phyloP scores from a whole-genome alignment of 1,140 invertebrate species.

The Melipona quadrifasciata region DNA sequence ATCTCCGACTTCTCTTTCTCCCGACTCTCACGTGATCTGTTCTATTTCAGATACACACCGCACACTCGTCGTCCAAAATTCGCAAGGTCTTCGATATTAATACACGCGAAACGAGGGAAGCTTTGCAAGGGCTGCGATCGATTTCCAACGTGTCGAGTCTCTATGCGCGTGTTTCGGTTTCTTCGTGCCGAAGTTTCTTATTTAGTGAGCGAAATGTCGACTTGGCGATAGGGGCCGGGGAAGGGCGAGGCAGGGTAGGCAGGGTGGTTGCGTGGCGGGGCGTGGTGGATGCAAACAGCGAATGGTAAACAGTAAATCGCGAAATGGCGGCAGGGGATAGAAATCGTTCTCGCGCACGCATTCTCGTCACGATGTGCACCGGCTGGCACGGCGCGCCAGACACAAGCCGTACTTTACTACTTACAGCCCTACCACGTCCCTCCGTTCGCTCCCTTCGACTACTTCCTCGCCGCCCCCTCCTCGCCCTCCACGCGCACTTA shows the following conservation, averaged over 20 bases:
- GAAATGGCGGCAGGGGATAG: constrained; percentile 54
- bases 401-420: constrained; percentile 71
- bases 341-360: constrained; percentile 68
- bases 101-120: not conserved
- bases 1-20: not conserved
- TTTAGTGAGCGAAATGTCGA: not conserved
- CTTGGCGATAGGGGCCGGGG: no score
- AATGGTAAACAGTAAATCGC: constrained; percentile 63
- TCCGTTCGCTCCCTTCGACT: not conserved
- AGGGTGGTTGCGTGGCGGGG: not conserved
- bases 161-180: not conserved
- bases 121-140: not conserved
- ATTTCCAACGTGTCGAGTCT: not conserved
- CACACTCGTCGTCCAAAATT: not conserved
- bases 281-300: constrained; percentile 30
- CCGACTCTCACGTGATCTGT: not conserved
- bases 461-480: no score
- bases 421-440: constrained; percentile 40
- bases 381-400: constrained; percentile 71
- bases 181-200: not conserved
- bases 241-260: no score
- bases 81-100: not conserved
- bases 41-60: not conserved
- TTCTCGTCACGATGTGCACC: constrained; percentile 68
- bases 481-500: constrained; percentile 5